Base-by-base conservation (phyloP, 2,797 vertebrate species). In the Rachycentron canadum region DNA sequence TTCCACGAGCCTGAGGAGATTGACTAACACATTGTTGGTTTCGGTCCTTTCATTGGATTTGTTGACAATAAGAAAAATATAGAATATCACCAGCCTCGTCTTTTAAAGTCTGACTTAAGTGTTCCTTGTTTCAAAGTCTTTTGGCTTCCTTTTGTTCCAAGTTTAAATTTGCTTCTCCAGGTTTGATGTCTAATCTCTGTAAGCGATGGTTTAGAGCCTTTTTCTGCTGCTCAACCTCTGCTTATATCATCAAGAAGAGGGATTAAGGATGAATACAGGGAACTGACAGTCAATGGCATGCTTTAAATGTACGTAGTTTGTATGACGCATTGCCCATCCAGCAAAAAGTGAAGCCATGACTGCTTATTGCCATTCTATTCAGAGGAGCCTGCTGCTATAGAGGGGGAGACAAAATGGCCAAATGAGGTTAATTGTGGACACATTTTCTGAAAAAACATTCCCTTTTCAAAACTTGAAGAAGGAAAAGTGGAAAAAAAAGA, bases 201-300 rank as follows among this genome's bases (percentile, higher is more conserved):
- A 19, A 47, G 12, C 36, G 34, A 62, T 38, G 26, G 17, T 53
- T 66, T 50, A 17, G 28, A 45, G 25, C 5, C 3, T 67, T 47
- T 68, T 74, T 47, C 60, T 62, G 60, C 53, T 34, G 21, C 30
- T 67, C 7, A 0, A 40, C 57, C 25, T 36, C 2, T 28, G 58
- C 47, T 47, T 47, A 47, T 47, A 47, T 83, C 61, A 78, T 71
- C 50, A 62, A 47, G 56, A 67, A 30, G 23, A 12, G 26, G 13
- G 47, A 50, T 23, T 23, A 23, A 50, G 47, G 47, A 49, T 49
- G 47, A 50, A 23, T n/a, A 49, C 21, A 12, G 47, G 47, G 47
- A 9, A 25, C 49, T 52, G 23, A 52, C 49, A 26, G 43, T 17
- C 17, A 19, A 47, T 47, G 43, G 19, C 23, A 13, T 60, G 66